A percentile compares a stretch with the other conserved stretches of the same genome.
These are phyloP conservation scores for Agapetus fuscipes DNA, from an alignment of 2,888 invertebrate species.

Conservation along the genomic window DNA sequence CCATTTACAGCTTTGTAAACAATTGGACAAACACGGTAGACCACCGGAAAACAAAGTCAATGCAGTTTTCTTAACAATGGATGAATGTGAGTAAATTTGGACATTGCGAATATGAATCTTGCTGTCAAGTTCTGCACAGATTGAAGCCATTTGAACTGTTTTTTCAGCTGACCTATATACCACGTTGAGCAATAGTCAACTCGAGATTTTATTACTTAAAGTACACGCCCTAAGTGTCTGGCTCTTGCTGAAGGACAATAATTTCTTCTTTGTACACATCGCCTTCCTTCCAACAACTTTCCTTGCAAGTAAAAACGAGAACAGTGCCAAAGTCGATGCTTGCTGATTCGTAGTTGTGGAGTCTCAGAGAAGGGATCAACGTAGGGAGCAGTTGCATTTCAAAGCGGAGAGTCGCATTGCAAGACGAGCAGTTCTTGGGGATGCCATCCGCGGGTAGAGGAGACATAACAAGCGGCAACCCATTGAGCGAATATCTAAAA, in stretches of 20 bases:
- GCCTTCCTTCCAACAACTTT: slow-evolving; percentile 74
- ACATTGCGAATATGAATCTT: too few relatives aligned
- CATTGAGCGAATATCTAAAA: slow-evolving; percentile 65
- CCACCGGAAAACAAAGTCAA: too few relatives aligned
- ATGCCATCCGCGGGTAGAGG: slow-evolving; percentile 41
- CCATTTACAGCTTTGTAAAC: too few relatives aligned
- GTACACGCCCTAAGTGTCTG: slow-evolving; percentile 1
- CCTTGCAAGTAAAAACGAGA: slow-evolving; percentile 70
- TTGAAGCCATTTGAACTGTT: too few relatives aligned
- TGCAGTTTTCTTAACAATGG: too few relatives aligned
- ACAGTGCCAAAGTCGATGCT: slow-evolving; percentile 81
- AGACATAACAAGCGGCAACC: slow-evolving; percentile 59
- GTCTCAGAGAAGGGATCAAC: slow-evolving; percentile 58
- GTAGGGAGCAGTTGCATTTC: slow-evolving; percentile 81
- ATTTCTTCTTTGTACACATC: slow-evolving; percentile 60
- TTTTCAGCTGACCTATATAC: too few relatives aligned
- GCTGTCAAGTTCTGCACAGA: too few relatives aligned
- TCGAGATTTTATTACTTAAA: too few relatives aligned
- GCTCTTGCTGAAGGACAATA: slow-evolving; percentile 29
- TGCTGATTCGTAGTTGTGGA: slow-evolving; percentile 42
- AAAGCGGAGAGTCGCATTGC: slow-evolving; percentile 61
- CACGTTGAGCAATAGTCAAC: too few relatives aligned
- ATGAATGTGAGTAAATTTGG: too few relatives aligned
- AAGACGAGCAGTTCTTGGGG: slow-evolving; percentile 52
- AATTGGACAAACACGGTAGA: too few relatives aligned